phyloP scores from a whole-genome alignment of 1,140 invertebrate species.

The Neodiprion pinetum region DNA sequence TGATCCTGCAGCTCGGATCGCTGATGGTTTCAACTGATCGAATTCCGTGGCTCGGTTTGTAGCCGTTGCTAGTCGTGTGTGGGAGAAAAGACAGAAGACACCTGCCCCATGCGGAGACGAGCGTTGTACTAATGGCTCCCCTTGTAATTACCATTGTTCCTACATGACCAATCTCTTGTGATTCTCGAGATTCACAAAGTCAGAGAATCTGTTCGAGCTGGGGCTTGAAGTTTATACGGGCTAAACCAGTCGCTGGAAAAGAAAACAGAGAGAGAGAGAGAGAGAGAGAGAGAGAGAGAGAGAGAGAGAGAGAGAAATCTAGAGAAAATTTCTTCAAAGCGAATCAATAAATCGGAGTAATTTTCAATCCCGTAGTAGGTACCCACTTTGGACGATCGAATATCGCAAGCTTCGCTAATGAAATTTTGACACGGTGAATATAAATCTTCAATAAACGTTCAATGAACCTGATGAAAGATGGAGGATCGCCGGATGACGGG shows the following conservation, averaged over 20 bases:
- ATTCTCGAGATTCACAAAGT: not conserved
- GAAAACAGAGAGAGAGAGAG: no score
- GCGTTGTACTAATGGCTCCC: slow-evolving; percentile 39
- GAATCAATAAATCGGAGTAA: not conserved
- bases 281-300: no score
- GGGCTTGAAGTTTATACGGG: no score
- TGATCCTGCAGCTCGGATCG: no score
- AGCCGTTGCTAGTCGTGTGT: slow-evolving; percentile 33
- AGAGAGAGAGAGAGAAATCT: not conserved
- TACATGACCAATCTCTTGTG: not conserved
- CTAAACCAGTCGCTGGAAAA: no score
- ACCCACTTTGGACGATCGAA: no score
- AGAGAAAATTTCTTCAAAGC: not conserved
- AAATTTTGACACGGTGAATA: slow-evolving; percentile 33
- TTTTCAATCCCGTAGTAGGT: no score
- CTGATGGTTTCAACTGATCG: not conserved
- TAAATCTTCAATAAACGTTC: slow-evolving; percentile 10
- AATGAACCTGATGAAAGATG: slow-evolving; percentile 33
- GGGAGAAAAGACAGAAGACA: slow-evolving; percentile 33
- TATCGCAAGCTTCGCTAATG: slow-evolving; percentile 21
- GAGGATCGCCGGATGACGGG: slow-evolving; percentile 31
- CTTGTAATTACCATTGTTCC: slow-evolving; percentile 46
- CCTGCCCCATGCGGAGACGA: slow-evolving; percentile 42
- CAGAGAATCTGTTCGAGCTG: no score
- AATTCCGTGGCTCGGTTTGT: slow-evolving; percentile 22